These are phyloP conservation scores for Sesia apiformis DNA, from an alignment of 2,888 invertebrate species.

Conservation along the genomic window DNA sequence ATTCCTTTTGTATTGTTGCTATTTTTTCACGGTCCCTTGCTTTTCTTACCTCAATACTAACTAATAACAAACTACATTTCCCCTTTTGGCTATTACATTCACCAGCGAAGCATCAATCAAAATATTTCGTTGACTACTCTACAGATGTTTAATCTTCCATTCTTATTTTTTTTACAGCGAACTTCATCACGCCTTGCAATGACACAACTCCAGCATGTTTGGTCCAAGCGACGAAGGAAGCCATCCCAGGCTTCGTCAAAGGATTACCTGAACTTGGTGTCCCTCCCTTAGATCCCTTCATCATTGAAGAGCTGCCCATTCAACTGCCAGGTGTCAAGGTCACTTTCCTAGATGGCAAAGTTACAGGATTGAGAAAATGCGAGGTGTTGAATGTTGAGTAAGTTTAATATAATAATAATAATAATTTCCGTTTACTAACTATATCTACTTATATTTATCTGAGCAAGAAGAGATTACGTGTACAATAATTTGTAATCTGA, in stretches of 20 bases:
- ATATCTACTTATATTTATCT: too few relatives aligned
- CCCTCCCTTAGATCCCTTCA: constrained; percentile 55
- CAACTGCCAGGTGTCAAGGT: constrained; percentile 65
- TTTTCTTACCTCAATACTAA: too few relatives aligned
- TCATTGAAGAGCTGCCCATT: constrained; percentile 58
- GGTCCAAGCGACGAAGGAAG: constrained; percentile 53
- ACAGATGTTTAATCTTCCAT: too few relatives aligned
- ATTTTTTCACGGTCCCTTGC: too few relatives aligned
- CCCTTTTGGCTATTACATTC: too few relatives aligned
- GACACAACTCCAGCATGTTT: constrained; percentile 52
- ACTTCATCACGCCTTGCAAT: constrained; percentile 62
- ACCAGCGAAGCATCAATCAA: too few relatives aligned
- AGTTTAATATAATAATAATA: constrained; percentile 20
- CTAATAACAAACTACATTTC: too few relatives aligned
- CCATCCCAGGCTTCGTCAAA: constrained; percentile 56
- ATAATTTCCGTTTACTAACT: too few relatives aligned
- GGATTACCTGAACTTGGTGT: constrained; percentile 55
- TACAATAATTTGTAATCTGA: too few relatives aligned
- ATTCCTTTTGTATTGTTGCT: too few relatives aligned
- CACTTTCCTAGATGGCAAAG: constrained; percentile 57
- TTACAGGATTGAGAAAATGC: constrained; percentile 56
- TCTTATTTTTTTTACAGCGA: constrained; percentile 31
- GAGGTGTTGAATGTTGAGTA: constrained; percentile 63
- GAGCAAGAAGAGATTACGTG: too few relatives aligned
- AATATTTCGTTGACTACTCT: too few relatives aligned